Evolutionary conservation across 2,888 invertebrate species (phyloP).

Genomic region (Drosophila subsilvestris): DNA sequence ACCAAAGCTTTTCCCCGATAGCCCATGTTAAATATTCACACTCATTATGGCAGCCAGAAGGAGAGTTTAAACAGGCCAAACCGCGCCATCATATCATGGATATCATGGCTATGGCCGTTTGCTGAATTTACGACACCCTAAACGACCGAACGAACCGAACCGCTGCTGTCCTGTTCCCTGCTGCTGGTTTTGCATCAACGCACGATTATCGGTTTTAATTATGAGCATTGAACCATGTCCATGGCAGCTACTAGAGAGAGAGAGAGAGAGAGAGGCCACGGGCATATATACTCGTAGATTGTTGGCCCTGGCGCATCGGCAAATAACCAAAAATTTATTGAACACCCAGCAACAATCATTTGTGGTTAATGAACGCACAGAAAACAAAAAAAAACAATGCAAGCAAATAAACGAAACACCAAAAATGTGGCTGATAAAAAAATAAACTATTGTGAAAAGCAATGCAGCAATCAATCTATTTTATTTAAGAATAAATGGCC

Average conservation of each 20-base stretch:
- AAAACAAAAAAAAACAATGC: constrained; percentile 14
- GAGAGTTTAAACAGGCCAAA: constrained; percentile 2
- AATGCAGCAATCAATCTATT: not conserved
- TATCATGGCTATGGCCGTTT: not conserved
- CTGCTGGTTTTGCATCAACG: constrained; percentile 27
- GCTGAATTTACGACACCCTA: constrained; percentile 10
- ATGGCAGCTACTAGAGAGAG: not conserved
- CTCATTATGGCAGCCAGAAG: constrained; percentile 1
- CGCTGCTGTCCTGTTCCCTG: too few relatives aligned
- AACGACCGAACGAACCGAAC: not conserved
- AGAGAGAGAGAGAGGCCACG: not conserved
- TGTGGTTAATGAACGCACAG: constrained; percentile 50
- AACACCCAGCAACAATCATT: constrained; percentile 56
- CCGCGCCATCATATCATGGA: constrained; percentile 13
- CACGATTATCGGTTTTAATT: constrained; percentile 61
- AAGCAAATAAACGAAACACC: not conserved
- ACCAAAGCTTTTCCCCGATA: constrained; percentile 1
- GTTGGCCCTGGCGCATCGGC: constrained; percentile 18
- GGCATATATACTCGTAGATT: not conserved
- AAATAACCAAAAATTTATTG: constrained; percentile 61
- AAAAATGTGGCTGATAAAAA: not conserved
- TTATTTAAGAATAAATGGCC: not conserved
- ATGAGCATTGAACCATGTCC: constrained; percentile 37
- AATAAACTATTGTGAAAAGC: not conserved
- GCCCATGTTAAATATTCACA: constrained; percentile 4